These are phyloP conservation scores for Strix aluco DNA, from an alignment of 2,113 vertebrate genomes.

Conservation along the genomic window DNA sequence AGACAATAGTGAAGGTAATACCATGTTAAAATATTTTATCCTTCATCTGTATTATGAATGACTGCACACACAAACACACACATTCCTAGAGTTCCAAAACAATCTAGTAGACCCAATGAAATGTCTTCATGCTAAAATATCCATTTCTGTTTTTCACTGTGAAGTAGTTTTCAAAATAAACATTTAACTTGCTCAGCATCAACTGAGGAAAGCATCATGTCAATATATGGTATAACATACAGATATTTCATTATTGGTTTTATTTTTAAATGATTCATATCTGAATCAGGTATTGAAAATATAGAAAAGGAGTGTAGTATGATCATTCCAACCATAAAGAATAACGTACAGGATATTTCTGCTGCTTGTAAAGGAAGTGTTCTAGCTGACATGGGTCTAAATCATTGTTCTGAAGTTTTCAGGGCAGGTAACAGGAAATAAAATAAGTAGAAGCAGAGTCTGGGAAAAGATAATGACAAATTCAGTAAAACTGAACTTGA, in stretches of 20 bases:
- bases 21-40: neutral
- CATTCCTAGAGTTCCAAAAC: neutral
- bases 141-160: neutral
- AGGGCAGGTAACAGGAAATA: neutral
- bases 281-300: neutral
- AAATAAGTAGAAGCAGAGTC: neutral
- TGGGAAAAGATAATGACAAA: neutral
- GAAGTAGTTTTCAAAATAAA: neutral
- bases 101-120: neutral
- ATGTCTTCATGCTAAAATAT: neutral
- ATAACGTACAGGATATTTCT: neutral
- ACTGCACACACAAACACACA: neutral
- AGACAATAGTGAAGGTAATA: neutral
- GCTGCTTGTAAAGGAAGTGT: neutral
- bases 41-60: neutral
- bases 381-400: neutral
- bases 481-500: neutral
- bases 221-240: neutral
- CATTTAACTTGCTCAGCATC: neutral
- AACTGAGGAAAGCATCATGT: neutral
- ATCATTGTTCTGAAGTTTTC: neutral
- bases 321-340: neutral
- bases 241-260: neutral
- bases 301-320: neutral
- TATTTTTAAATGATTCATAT: neutral